Evolutionary conservation across 2,888 invertebrate species (phyloP).

Genomic region (Cephalotes varians): DNA sequence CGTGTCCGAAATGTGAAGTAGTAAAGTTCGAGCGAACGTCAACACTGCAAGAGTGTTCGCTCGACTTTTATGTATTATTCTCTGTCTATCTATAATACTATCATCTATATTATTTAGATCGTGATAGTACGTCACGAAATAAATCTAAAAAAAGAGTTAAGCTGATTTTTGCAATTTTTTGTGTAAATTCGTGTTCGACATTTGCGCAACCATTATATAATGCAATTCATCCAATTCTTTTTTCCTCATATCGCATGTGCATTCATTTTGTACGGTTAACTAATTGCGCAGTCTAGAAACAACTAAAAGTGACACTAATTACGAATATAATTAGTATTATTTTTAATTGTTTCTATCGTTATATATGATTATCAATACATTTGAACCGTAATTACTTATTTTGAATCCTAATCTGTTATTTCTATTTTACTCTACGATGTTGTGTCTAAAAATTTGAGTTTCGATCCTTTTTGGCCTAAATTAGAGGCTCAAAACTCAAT

Average conservation of each 20-base stretch:
- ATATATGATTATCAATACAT: neutral
- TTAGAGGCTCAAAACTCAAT: neutral
- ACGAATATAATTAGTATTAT: neutral
- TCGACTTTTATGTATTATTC: neutral
- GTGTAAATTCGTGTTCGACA: neutral
- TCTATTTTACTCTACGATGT: neutral
- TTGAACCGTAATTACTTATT: neutral
- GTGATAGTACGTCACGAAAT: neutral
- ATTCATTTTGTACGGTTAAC: neutral
- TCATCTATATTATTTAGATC: neutral
- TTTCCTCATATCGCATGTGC: neutral
- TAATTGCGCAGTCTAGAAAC: neutral
- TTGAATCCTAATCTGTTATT: neutral
- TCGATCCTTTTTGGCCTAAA: neutral
- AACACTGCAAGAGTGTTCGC: neutral
- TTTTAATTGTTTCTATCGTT: constrained; percentile 2
- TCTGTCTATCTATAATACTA: neutral
- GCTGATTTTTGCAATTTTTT: neutral
- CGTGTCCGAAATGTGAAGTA: neutral
- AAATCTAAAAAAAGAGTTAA: neutral
- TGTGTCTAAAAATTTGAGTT: neutral
- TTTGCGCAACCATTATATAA: neutral
- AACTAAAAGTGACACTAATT: constrained; percentile 8
- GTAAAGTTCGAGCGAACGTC: neutral
- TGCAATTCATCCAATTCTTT: neutral